A percentile compares a stretch with the other conserved stretches of the same genome.
These are phyloP conservation scores for Spongilla lacustris DNA, from an alignment of 37 sponge, comb jelly and placozoan genomes.

Conservation along the genomic window DNA sequence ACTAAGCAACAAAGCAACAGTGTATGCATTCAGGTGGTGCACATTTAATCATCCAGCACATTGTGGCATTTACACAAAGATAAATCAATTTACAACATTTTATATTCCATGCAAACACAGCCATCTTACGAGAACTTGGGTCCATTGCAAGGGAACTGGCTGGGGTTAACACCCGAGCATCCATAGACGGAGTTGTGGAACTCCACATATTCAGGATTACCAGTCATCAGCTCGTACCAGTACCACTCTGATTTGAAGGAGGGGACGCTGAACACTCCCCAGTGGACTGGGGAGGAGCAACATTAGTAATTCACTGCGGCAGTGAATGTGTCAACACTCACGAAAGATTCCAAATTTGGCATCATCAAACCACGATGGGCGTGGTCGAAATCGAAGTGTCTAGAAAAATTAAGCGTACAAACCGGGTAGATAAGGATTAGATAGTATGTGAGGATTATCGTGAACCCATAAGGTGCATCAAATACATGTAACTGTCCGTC, in stretches of 20 bases:
- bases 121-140: slow-evolving; percentile 18
- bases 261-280: slow-evolving; percentile 80
- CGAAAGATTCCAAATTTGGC: slow-evolving; percentile 85
- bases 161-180: slow-evolving; percentile 73
- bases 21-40: too few relatives aligned
- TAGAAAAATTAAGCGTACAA: slow-evolving; percentile 11
- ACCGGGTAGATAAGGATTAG: neutral
- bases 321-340: slow-evolving; percentile 10
- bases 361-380: slow-evolving; percentile 78
- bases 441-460: too few relatives aligned
- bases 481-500: too few relatives aligned
- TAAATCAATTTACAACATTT: too few relatives aligned
- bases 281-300: slow-evolving; percentile 39
- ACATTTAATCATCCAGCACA: too few relatives aligned
- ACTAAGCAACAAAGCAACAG: neutral
- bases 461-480: too few relatives aligned
- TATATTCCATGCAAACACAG: too few relatives aligned
- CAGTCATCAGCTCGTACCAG: slow-evolving; percentile 63
- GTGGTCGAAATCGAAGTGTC: slow-evolving; percentile 63
- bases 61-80: too few relatives aligned
- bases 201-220: slow-evolving; percentile 43
- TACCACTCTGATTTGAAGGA: slow-evolving; percentile 75
- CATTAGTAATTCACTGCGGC: neutral
- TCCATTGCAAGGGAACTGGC: slow-evolving; percentile 48
- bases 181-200: slow-evolving; percentile 81